phyloP scores from a whole-genome alignment of 1,140 invertebrate species.

The Neodiprion virginianus region DNA sequence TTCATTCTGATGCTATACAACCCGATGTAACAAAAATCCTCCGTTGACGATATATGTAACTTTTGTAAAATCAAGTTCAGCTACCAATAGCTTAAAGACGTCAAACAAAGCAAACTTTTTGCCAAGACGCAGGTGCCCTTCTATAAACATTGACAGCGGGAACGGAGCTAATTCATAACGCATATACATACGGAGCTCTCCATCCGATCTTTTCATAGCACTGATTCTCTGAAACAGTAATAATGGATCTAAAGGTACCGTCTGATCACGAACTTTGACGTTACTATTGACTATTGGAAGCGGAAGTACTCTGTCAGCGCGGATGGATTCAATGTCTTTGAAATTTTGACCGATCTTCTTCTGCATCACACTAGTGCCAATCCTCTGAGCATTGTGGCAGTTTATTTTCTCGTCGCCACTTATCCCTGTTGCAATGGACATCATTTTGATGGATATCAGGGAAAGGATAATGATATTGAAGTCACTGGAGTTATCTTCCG shows the following conservation, averaged over 20 bases:
- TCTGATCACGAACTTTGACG: constrained; percentile 45
- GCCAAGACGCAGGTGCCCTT: constrained; percentile 34
- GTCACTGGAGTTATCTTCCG: constrained; percentile 45
- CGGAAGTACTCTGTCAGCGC: constrained; percentile 42
- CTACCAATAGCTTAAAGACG: constrained; percentile 16
- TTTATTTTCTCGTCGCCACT: constrained; percentile 50
- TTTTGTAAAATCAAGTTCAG: neutral
- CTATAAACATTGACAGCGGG: constrained; percentile 38
- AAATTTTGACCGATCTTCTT: constrained; percentile 33
- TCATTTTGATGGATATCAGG: constrained; percentile 37
- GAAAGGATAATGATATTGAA: constrained; percentile 46
- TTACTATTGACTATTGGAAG: constrained; percentile 39
- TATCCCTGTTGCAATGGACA: constrained; percentile 48
- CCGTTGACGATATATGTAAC: constrained; percentile 39
- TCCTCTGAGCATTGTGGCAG: constrained; percentile 48
- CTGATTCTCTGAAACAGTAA: constrained; percentile 37
- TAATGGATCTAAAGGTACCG: constrained; percentile 30
- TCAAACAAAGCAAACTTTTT: constrained; percentile 34
- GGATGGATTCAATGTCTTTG: constrained; percentile 44
- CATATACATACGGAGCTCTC: constrained; percentile 32
- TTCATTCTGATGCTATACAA: constrained; percentile 43
- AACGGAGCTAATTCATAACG: constrained; percentile 37
- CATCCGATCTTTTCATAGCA: constrained; percentile 26
- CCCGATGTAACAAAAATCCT: constrained; percentile 41
- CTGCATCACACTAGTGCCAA: constrained; percentile 36